These are phyloP conservation scores for Actenoides lindsayi DNA, from an alignment of 2,113 vertebrate genomes.

Conservation along the genomic window DNA sequence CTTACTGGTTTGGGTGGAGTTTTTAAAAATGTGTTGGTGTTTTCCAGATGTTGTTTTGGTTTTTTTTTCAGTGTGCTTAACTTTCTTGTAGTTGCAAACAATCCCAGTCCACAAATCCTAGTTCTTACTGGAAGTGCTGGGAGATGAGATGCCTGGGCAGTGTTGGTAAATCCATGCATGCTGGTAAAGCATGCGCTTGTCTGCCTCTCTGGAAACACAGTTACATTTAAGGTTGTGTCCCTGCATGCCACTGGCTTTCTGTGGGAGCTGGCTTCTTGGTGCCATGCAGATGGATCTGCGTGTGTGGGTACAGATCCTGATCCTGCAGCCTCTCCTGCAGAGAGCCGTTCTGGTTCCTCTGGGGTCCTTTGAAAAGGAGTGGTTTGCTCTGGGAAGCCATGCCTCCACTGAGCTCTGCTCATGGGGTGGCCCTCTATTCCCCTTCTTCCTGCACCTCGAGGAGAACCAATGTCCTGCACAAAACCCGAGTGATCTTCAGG, in stretches of 20 bases:
- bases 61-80: not conserved
- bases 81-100: not conserved
- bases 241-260: not conserved
- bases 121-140: not conserved
- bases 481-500: not conserved
- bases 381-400: not conserved
- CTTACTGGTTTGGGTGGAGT: not conserved
- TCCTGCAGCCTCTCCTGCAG: fast-evolving
- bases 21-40: not conserved
- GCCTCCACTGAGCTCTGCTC: not conserved
- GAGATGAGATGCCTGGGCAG: not conserved
- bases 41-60: not conserved
- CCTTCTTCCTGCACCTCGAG: not conserved
- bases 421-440: not conserved
- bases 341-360: not conserved
- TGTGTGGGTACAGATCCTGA: not conserved
- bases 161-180: not conserved
- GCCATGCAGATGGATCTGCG: fast-evolving
- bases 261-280: not conserved
- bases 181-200: not conserved
- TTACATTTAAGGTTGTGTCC: not conserved
- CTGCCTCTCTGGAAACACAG: not conserved
- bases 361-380: not conserved
- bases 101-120: not conserved
- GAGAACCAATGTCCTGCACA: not conserved